A percentile compares a stretch with the other conserved stretches of the same genome.
Evolutionary conservation across 2,888 invertebrate species (phyloP).

Genomic region (Fabriciana adippe): DNA sequence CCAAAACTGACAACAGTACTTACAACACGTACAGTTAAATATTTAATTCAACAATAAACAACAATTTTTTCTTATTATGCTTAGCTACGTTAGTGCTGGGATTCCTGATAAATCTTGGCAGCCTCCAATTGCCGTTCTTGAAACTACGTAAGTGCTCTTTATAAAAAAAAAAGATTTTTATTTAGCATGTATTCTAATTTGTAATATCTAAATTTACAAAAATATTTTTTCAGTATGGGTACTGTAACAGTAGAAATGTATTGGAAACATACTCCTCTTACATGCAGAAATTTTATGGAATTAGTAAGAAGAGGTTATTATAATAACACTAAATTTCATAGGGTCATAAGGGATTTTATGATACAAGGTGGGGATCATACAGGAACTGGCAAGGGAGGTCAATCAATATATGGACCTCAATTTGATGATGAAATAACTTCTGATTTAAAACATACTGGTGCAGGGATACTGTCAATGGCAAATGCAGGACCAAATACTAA

Average conservation of each 20-base stretch:
- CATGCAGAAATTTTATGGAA: slow-evolving; percentile 98
- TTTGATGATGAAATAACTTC: slow-evolving; percentile 98
- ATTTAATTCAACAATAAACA: not conserved
- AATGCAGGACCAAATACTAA: slow-evolving; percentile 98
- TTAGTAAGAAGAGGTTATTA: slow-evolving; percentile 96
- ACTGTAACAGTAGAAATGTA: slow-evolving; percentile 95
- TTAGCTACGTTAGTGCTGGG: slow-evolving; percentile 83
- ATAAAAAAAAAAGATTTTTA: not conserved
- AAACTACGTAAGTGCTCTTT: slow-evolving; percentile 87
- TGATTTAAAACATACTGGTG: slow-evolving; percentile 97
- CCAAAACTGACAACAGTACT: no score
- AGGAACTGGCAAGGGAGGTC: slow-evolving; percentile 97
- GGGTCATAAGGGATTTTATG: slow-evolving; percentile 97
- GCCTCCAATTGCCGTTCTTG: slow-evolving; percentile 90
- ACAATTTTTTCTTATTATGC: slow-evolving; percentile 50
- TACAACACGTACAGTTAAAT: no score
- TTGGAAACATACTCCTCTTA: slow-evolving; percentile 99
- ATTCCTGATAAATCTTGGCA: slow-evolving; percentile 96
- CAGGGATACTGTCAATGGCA: slow-evolving; percentile 97
- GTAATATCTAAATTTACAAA: not conserved
- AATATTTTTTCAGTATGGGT: slow-evolving; percentile 90
- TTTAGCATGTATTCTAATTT: not conserved
- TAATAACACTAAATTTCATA: slow-evolving; percentile 97
- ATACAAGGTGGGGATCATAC: slow-evolving; percentile 99
- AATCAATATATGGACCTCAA: slow-evolving; percentile 96